Percentiles rank a stretch among this genome's conserved stretches.
phyloP scores from a whole-genome alignment of 2,888 invertebrate genomes.

The Idaea straminata region DNA sequence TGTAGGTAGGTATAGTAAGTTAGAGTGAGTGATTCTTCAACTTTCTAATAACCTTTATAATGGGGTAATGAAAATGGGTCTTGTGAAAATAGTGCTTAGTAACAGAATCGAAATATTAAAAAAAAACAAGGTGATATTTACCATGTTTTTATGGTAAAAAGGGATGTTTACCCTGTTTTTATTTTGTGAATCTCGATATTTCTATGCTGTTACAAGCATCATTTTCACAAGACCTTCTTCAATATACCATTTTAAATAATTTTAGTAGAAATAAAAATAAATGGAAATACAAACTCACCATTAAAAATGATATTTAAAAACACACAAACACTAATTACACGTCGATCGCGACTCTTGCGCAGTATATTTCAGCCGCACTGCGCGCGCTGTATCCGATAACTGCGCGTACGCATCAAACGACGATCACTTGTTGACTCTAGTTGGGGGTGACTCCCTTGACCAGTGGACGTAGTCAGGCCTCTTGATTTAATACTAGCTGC shows the following conservation, averaged over 20 bases:
- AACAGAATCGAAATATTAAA: no score
- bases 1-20: no score
- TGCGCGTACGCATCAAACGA: not conserved
- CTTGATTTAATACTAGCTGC: not conserved
- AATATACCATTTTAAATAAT: not conserved
- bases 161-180: no score
- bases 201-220: no score
- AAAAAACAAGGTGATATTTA: no score
- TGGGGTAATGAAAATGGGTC: no score
- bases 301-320: not conserved
- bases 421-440: not conserved
- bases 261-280: not conserved
- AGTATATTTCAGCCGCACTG: not conserved
- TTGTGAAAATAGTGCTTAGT: no score
- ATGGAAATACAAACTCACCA: not conserved
- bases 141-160: no score
- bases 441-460: constrained; percentile 3
- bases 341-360: not conserved
- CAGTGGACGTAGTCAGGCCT: not conserved
- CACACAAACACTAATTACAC: not conserved
- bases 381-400: not conserved
- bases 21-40: no score
- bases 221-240: no score
- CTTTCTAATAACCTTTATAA: no score
- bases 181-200: no score